Evolutionary conservation across 2,888 invertebrate genomes (phyloP).

Genomic region (Plebejus argus): DNA sequence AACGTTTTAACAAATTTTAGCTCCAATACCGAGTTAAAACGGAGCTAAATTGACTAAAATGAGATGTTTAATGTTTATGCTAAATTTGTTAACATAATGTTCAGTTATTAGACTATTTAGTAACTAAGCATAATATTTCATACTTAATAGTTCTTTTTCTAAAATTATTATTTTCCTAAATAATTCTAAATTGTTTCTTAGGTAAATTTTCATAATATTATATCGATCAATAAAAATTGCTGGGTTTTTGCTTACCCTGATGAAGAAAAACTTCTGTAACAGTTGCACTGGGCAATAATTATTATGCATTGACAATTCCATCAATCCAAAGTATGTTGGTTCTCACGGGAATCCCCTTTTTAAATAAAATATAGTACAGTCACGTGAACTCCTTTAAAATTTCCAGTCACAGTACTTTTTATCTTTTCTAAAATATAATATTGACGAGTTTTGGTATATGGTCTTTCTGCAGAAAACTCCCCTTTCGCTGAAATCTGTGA

Average conservation of each 20-base stretch:
- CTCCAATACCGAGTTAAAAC: no score
- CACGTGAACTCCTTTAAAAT: background rate
- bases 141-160: no score
- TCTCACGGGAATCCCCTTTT: constrained; percentile 17
- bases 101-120: background rate
- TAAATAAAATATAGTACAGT: constrained; percentile 1
- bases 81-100: background rate
- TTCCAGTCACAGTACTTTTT: background rate
- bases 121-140: no score
- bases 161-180: no score
- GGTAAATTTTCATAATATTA: no score
- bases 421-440: background rate
- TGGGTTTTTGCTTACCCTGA: background rate
- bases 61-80: background rate
- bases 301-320: background rate
- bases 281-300: background rate
- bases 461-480: no score
- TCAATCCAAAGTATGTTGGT: constrained; percentile 2
- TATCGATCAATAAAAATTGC: background rate
- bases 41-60: background rate
- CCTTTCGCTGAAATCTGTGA: no score
- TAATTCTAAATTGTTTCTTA: no score
- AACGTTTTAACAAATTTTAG: no score
- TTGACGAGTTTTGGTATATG: background rate
- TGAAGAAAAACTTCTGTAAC: background rate